A percentile compares a stretch with the other conserved stretches of the same genome.
These are phyloP conservation scores for Sitodiplosis mosellana DNA, from an alignment of 1,140 invertebrate species.

Conservation along the genomic window DNA sequence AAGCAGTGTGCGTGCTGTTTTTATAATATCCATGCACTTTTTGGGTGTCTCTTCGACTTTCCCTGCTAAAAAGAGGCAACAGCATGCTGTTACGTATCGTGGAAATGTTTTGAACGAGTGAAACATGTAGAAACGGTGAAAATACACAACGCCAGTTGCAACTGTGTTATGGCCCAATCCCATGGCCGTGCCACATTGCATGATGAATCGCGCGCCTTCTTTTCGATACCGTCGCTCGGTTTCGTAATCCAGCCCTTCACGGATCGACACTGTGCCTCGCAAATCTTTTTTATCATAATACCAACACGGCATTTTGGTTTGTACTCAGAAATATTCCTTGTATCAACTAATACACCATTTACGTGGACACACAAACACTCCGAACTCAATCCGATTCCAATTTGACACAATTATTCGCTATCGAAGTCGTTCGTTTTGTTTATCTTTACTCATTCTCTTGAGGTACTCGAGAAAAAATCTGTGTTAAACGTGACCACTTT, in stretches of 20 bases:
- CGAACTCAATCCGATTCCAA: too few relatives aligned
- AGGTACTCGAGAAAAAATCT: too few relatives aligned
- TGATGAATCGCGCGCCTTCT: constrained; percentile 73
- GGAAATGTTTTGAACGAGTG: constrained; percentile 93
- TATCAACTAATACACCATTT: too few relatives aligned
- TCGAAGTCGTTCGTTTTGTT: too few relatives aligned
- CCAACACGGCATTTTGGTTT: constrained; percentile 1
- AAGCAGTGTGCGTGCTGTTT: constrained; percentile 63
- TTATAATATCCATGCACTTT: constrained; percentile 96
- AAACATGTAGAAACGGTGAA: constrained; percentile 98
- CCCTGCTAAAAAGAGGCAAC: constrained; percentile 90
- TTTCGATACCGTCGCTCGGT: constrained; percentile 62
- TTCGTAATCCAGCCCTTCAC: constrained; percentile 70
- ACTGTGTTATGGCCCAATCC: constrained; percentile 92
- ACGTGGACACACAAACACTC: too few relatives aligned
- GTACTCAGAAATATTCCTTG: too few relatives aligned
- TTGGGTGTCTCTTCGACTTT: constrained; percentile 99
- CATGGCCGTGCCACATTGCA: constrained; percentile 80
- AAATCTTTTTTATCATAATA: constrained; percentile 57
- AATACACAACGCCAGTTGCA: constrained; percentile 94
- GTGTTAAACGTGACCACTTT: too few relatives aligned
- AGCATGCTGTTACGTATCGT: constrained; percentile 92
- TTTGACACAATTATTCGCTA: too few relatives aligned
- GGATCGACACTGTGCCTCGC: constrained; percentile 62
- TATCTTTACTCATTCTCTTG: too few relatives aligned